A percentile compares a stretch with the other conserved stretches of the same genome.
phyloP scores from a whole-genome alignment of 2,113 vertebrate genomes.

The Engystomops pustulosus region DNA sequence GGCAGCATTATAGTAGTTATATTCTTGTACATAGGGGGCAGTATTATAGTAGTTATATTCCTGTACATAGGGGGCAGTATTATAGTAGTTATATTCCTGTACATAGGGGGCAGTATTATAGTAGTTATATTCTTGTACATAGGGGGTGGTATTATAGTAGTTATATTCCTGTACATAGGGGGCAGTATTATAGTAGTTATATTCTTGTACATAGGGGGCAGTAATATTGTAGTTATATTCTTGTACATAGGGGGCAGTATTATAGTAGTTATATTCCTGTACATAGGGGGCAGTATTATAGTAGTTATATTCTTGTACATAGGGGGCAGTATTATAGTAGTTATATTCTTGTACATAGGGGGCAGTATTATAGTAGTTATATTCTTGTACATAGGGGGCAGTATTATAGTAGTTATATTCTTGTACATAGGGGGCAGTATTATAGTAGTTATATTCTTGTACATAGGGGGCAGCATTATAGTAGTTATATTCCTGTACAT shows the following conservation, averaged over 20 bases:
- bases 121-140: too few relatives aligned
- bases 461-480: not conserved
- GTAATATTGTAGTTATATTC: not conserved
- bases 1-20: not conserved
- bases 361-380: not conserved
- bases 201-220: not conserved
- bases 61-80: too few relatives aligned
- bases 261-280: constrained; percentile 2
- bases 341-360: too few relatives aligned
- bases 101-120: too few relatives aligned
- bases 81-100: too few relatives aligned
- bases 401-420: constrained; percentile 7
- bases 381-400: not conserved
- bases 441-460: not conserved
- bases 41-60: too few relatives aligned
- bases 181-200: not conserved
- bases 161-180: too few relatives aligned
- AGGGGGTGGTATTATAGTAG: too few relatives aligned
- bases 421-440: not conserved
- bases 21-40: too few relatives aligned
- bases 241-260: not conserved
- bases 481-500: too few relatives aligned
- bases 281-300: not conserved
- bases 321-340: not conserved
- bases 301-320: not conserved